Conservation (phyloP, 2,113 vertebrate species). For the Dasyornis broadbenti region DNA sequence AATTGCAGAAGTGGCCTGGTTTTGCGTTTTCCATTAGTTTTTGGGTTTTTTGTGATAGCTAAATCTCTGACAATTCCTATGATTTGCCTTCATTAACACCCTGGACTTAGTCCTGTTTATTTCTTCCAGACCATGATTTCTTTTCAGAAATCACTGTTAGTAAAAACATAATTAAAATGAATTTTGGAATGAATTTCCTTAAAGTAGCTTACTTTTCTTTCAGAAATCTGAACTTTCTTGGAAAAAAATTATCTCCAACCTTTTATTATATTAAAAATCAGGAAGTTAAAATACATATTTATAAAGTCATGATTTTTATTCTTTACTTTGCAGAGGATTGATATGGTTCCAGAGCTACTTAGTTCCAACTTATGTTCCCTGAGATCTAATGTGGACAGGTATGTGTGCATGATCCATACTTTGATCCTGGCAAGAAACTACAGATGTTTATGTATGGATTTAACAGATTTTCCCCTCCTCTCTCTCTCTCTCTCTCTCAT, state of each 20-base stretch:
- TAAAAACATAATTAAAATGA: background rate
- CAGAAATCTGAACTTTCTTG: background rate
- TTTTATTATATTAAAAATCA: background rate
- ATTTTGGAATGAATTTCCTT: background rate
- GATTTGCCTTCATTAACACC: background rate
- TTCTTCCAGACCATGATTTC: background rate
- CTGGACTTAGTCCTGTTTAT: background rate
- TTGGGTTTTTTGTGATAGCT: background rate
- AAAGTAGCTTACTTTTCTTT: background rate
- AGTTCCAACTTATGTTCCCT: constrained; percentile 96
- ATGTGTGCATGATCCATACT: background rate
- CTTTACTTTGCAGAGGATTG: constrained; percentile 86
- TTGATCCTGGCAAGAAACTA: background rate
- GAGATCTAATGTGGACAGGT: constrained; percentile 92
- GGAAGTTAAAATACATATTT: background rate
- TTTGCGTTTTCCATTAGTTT: background rate
- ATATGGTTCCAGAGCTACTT: constrained; percentile 97
- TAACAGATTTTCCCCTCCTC: background rate
- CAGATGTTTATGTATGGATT: background rate
- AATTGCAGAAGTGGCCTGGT: background rate
- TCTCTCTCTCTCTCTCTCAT: background rate
- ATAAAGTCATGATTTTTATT: background rate
- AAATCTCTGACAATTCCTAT: background rate
- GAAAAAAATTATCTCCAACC: background rate
- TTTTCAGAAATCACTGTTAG: background rate